Conservation (phyloP, 2,113 vertebrate genomes). For the Rhinolophus sinicus region DNA sequence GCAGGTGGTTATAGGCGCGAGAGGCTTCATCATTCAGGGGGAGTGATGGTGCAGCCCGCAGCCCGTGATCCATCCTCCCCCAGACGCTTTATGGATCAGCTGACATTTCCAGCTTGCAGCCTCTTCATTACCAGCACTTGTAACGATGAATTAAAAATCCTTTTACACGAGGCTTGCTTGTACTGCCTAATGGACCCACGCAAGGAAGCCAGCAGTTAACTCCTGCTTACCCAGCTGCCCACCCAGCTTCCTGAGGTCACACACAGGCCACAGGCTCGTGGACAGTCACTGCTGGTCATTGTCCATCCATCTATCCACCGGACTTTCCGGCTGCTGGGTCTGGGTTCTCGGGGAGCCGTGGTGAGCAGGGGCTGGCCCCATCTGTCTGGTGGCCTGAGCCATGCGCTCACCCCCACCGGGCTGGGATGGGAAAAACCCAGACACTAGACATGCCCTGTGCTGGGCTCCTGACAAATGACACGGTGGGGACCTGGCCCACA, state of each 20-base stretch:
- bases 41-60: slow-evolving; percentile 49
- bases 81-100: slow-evolving; percentile 78
- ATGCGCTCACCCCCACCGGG: accelerated
- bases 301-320: neutral
- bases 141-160: slow-evolving; percentile 82
- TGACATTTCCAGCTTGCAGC: slow-evolving; percentile 80
- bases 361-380: neutral
- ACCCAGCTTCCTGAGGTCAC: neutral
- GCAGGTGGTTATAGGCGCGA: slow-evolving; percentile 49
- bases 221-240: neutral
- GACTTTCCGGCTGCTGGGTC: accelerated
- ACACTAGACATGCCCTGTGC: neutral
- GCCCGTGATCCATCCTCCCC: slow-evolving; percentile 66
- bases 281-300: neutral
- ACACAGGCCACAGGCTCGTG: neutral
- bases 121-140: slow-evolving; percentile 83
- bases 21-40: slow-evolving; percentile 79
- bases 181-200: slow-evolving; percentile 83
- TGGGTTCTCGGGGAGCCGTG: neutral
- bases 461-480: neutral
- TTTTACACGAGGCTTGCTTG: slow-evolving; percentile 78
- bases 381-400: accelerated
- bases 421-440: neutral
- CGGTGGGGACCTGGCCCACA: neutral
- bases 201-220: slow-evolving; percentile 71